Conservation (phyloP, 2,888 invertebrate genomes). For the Meganola albula region DNA sequence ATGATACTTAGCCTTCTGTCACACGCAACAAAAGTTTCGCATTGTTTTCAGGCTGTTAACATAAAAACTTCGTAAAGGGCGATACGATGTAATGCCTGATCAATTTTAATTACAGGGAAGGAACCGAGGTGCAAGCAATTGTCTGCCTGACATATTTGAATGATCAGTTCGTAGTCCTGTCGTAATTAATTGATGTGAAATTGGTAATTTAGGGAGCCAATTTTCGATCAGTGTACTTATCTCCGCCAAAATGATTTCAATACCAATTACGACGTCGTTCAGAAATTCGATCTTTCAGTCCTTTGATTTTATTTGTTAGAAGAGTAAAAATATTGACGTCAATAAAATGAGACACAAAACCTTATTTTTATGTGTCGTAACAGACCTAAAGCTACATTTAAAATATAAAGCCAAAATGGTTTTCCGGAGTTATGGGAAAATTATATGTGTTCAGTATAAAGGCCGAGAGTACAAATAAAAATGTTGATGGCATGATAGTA, state of each 20-base stretch:
- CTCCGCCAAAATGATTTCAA: slow-evolving; percentile 23
- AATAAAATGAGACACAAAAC: slow-evolving; percentile 16
- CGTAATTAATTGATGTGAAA: slow-evolving; percentile 50
- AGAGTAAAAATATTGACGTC: slow-evolving; percentile 23
- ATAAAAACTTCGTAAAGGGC: too few species aligned
- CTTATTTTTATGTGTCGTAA: slow-evolving; percentile 17
- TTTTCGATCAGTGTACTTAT: slow-evolving; percentile 25
- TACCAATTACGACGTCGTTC: slow-evolving; percentile 17
- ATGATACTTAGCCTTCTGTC: too few species aligned
- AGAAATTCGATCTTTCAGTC: slow-evolving; percentile 11
- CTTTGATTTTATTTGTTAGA: slow-evolving; percentile 16
- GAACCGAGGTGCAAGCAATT: slow-evolving; percentile 49
- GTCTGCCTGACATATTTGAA: slow-evolving; percentile 55
- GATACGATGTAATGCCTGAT: slow-evolving; percentile 52
- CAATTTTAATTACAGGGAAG: slow-evolving; percentile 56
- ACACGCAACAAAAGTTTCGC: too few species aligned
- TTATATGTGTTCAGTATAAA: slow-evolving; percentile 38
- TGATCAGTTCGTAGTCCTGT: slow-evolving; percentile 49
- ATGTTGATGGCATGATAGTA: slow-evolving; percentile 46
- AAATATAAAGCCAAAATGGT: slow-evolving; percentile 32
- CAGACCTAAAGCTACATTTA: slow-evolving; percentile 21
- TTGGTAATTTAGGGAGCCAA: slow-evolving; percentile 36
- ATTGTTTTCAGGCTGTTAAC: too few species aligned
- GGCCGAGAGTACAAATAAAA: slow-evolving; percentile 44
- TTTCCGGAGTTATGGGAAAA: slow-evolving; percentile 35